These are phyloP conservation scores for Stegodyphus dumicola DNA, from an alignment of 1,140 invertebrate species.

Conservation along the genomic window DNA sequence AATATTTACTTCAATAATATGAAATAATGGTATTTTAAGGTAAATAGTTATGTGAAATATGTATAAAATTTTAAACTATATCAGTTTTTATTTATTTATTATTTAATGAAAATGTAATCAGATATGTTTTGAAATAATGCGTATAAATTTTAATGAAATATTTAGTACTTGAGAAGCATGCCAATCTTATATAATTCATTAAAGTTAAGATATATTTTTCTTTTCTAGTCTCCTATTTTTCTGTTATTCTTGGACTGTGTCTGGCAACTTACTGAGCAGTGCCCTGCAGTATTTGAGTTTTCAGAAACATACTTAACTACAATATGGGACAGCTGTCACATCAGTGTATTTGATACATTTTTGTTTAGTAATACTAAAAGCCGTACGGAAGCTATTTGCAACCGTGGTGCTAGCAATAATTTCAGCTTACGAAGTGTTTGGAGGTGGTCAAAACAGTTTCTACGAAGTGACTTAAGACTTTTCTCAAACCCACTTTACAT, in stretches of 20 bases:
- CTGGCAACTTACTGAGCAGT: constrained; percentile 90
- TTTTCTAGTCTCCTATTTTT: constrained; percentile 82
- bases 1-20: no score
- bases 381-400: constrained; percentile 62
- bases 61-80: no score
- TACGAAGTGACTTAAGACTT: constrained; percentile 78
- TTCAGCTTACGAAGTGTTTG: constrained; percentile 77
- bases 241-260: constrained; percentile 92
- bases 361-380: constrained; percentile 79
- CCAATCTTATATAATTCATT: no score
- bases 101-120: no score
- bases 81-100: no score
- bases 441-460: constrained; percentile 86
- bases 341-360: constrained; percentile 92
- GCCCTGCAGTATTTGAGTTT: constrained; percentile 89
- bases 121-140: no score
- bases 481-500: constrained; percentile 83
- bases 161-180: no score
- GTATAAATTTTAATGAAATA: no score
- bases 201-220: constrained; percentile 3
- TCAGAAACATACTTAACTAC: constrained; percentile 92
- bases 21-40: no score
- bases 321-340: constrained; percentile 87
- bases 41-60: no score
- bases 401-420: constrained; percentile 57